phyloP scores from a whole-genome alignment of 2,113 vertebrate species.

The Paedocypris sp. region DNA sequence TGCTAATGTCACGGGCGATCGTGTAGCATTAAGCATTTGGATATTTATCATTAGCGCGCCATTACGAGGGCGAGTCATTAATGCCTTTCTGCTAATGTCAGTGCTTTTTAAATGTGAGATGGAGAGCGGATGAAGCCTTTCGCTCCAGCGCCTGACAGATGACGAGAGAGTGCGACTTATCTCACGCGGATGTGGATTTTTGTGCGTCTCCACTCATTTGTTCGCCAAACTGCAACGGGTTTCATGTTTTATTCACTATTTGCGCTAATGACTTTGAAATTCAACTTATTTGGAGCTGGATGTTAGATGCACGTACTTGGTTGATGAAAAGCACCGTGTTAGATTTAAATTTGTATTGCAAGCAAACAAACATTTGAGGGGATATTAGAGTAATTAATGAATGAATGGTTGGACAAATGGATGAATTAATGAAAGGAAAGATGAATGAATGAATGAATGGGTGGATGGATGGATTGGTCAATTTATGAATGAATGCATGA shows the following conservation, averaged over 20 bases:
- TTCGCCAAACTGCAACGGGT: background rate
- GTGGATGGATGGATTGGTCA: too few species aligned
- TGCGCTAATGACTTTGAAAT: background rate
- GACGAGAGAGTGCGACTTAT: background rate
- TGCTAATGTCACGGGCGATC: constrained; percentile 37
- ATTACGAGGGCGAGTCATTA: constrained; percentile 18
- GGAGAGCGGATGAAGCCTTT: constrained; percentile 3
- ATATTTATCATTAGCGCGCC: constrained; percentile 34
- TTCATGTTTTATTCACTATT: background rate
- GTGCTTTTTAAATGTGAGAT: constrained; percentile 12
- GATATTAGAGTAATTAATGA: too few species aligned
- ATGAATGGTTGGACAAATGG: too few species aligned
- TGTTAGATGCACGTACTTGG: too few species aligned
- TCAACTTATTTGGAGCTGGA: too few species aligned
- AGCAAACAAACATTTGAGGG: too few species aligned
- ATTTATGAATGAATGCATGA: too few species aligned
- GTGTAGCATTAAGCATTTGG: constrained; percentile 40
- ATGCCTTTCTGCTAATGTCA: constrained; percentile 34
- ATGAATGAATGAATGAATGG: too few species aligned
- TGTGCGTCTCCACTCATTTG: background rate
- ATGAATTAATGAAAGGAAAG: too few species aligned
- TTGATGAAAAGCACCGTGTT: too few species aligned
- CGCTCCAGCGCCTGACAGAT: constrained; percentile 23
- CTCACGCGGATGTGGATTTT: background rate
- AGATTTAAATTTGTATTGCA: too few species aligned